phyloP scores from a whole-genome alignment of 2,888 invertebrate species.

The Stictocephala bisonia region DNA sequence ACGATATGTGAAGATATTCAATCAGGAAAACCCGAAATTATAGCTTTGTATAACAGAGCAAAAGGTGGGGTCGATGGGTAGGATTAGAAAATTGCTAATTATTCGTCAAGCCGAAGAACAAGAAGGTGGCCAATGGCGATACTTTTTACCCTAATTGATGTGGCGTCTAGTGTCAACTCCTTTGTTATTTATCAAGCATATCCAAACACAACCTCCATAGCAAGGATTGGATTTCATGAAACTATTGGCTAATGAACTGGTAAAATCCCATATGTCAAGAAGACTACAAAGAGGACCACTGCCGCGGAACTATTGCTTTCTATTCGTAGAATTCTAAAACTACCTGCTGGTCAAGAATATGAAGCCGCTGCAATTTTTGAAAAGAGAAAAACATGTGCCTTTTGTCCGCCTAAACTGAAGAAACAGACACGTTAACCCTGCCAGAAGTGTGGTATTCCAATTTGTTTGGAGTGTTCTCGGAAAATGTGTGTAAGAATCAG shows the following conservation, averaged over 20 bases:
- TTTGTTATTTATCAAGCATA: conserved; percentile 32
- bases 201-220: neutral
- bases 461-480: conserved; percentile 32
- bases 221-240: conserved; percentile 18
- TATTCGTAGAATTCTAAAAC: neutral
- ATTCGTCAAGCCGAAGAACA: conserved; percentile 43
- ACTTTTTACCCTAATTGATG: conserved; percentile 43
- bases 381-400: conserved; percentile 37
- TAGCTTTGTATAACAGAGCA: conserved; percentile 44
- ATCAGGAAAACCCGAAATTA: conserved; percentile 47
- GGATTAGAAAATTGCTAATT: conserved; percentile 44
- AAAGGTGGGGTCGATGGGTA: conserved; percentile 47
- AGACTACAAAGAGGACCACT: conserved; percentile 2
- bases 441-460: conserved; percentile 30
- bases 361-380: neutral
- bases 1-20: neutral
- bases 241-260: conserved; percentile 1
- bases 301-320: neutral
- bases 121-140: conserved; percentile 49
- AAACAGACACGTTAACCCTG: conserved; percentile 35
- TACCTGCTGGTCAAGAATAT: neutral
- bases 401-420: conserved; percentile 14
- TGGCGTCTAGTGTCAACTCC: conserved; percentile 43
- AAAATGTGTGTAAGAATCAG: conserved; percentile 15
- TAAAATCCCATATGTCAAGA: neutral